Base-by-base conservation (phyloP, 2,797 vertebrate genomes). In the Macroramphosus scolopax region DNA sequence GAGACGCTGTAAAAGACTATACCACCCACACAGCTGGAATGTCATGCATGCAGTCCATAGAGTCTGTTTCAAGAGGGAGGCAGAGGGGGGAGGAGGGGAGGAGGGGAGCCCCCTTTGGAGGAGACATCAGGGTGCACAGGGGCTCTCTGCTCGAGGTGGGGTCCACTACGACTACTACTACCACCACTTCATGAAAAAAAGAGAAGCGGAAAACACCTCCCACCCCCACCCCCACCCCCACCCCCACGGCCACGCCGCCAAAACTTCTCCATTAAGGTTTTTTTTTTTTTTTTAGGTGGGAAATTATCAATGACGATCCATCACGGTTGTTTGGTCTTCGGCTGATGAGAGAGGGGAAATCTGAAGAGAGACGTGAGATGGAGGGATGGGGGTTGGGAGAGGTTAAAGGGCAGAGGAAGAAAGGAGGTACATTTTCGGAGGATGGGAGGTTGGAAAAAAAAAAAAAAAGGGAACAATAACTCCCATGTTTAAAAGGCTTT, bases 1-100 rank as follows among this genome's bases (percentile, higher is more conserved):
- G 85, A 90, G 88, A 86, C 86, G 85, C 83, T 82, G 85, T 89
- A 89, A 90, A 90, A 82, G 80, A 77, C 77, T 44, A 73, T 90
- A 84, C 93, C 92, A 94, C 92, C 92, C 92, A 93, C 90, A 89
- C 91, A 82, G 91, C 89, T 91, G 92, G 91, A 94, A 96, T 93
- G 92, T 88, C 82, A 90, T 89, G 89, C 87, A 92, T 90, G 93
- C 89, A 90, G 90, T 91, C 87, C 83, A 90, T 89, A 91, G 87
- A 90, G 87, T 88, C 85, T 87, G 83, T 81, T 87, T 81, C 77
- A 75, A 78, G 84, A 75, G 69, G 74, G 79, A 70, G 74, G 69
- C 20, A 32, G 48, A 20, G 17, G 12, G 12, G 51, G 64, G 29
- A 56, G 68, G 40, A 32, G 50, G 45, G 32, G 20, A n/a, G 39